Percentiles rank a stretch among this genome's conserved stretches.
Conservation (phyloP, 2,888 invertebrate species). For the Drosophila algonquin region DNA sequence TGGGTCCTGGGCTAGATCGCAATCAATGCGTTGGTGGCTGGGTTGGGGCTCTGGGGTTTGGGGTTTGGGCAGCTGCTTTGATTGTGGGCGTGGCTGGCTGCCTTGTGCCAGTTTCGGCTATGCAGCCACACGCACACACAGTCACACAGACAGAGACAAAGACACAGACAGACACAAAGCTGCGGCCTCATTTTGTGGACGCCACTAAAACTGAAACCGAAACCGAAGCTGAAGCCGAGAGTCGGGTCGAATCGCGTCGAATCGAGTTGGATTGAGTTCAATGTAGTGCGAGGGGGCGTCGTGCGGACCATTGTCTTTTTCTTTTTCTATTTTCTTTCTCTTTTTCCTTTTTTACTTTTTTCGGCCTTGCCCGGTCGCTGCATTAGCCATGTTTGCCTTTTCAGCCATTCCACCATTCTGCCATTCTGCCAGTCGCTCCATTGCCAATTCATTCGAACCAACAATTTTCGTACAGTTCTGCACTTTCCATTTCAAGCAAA, state of each 20-base stretch:
- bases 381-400: neutral
- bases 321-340: neutral
- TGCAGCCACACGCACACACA: slow-evolving; percentile 18
- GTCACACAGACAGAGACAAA: slow-evolving; percentile 5
- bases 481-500: neutral
- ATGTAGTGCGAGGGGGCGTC: slow-evolving; percentile 2
- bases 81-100: slow-evolving; percentile 55
- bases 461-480: neutral
- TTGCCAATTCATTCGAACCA: neutral
- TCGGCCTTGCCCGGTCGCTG: neutral
- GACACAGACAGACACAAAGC: slow-evolving; percentile 39
- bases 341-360: slow-evolving; percentile 3
- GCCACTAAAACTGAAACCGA: slow-evolving; percentile 50
- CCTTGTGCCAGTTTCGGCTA: slow-evolving; percentile 68
- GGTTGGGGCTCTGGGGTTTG: neutral
- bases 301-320: slow-evolving; percentile 23
- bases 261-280: slow-evolving; percentile 3
- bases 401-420: neutral
- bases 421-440: neutral
- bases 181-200: slow-evolving; percentile 61
- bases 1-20: slow-evolving; percentile 24
- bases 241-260: neutral
- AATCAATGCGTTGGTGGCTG: slow-evolving; percentile 34
- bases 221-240: slow-evolving; percentile 6
- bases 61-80: slow-evolving; percentile 13